Conservation (phyloP, 2,113 vertebrate species). For the Phylloscopus whistleri region DNA sequence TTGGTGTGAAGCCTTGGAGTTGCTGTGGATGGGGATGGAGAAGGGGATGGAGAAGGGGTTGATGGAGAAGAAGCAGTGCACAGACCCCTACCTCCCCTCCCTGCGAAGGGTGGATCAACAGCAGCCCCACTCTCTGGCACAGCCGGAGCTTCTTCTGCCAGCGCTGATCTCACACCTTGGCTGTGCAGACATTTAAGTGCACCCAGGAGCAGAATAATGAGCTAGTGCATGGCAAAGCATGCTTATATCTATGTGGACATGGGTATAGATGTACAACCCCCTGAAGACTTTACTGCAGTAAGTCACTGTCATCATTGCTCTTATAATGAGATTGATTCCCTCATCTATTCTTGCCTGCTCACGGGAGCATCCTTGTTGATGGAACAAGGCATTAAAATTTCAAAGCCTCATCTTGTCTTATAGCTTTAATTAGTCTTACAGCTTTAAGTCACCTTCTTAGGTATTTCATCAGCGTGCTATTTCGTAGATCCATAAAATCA, state of each 20-base stretch:
- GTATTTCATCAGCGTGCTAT: neutral
- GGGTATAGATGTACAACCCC: neutral
- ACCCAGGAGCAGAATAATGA: neutral
- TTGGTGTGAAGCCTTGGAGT: neutral
- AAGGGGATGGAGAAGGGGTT: neutral
- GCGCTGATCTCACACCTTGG: neutral
- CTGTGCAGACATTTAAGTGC: neutral
- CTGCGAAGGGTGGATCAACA: neutral
- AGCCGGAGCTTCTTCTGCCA: neutral
- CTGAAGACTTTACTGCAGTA: neutral
- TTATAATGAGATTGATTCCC: neutral
- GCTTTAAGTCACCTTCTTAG: neutral
- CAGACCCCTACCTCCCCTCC: neutral
- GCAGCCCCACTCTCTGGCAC: neutral
- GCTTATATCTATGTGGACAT: neutral
- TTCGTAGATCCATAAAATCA: neutral
- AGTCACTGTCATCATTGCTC: neutral
- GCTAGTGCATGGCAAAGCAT: neutral
- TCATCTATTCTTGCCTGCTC: constrained; percentile 9
- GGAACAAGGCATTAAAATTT: constrained; percentile 30
- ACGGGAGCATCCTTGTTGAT: neutral
- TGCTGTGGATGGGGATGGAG: fast-evolving
- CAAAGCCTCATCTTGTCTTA: constrained; percentile 35
- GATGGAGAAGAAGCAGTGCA: neutral
- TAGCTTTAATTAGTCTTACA: neutral